A percentile compares a stretch with the other conserved stretches of the same genome.
Evolutionary conservation across 1,140 invertebrate genomes (phyloP).

Genomic region (Scaptomyza graminum): DNA sequence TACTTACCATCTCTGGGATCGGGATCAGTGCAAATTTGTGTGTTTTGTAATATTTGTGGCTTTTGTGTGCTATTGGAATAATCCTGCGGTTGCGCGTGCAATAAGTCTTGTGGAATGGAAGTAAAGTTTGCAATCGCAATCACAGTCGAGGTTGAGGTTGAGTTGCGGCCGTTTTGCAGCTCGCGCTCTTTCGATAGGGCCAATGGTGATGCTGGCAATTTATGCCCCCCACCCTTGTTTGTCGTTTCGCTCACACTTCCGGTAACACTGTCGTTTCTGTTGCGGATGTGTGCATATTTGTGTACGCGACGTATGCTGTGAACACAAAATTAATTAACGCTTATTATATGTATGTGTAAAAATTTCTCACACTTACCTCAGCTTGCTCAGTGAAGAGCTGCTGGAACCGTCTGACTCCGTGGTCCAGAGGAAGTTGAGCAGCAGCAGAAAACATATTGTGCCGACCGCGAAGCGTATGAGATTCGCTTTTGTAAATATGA

Average conservation of each 20-base stretch:
- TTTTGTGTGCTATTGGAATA: constrained; percentile 49
- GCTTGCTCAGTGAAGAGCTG: constrained; percentile 63
- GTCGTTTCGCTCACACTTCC: constrained; percentile 12
- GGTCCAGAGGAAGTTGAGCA: constrained; percentile 71
- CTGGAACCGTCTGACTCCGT: constrained; percentile 55
- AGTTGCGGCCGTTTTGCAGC: constrained; percentile 47
- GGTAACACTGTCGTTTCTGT: constrained; percentile 35
- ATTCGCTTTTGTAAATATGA: constrained; percentile 70
- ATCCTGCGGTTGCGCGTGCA: constrained; percentile 45
- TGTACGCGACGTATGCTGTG: constrained; percentile 70
- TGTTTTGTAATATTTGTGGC: constrained; percentile 34
- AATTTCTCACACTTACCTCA: constrained; percentile 52
- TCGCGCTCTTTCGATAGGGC: constrained; percentile 58
- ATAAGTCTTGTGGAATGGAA: constrained; percentile 80
- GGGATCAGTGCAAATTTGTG: constrained; percentile 66
- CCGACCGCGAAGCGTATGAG: constrained; percentile 63
- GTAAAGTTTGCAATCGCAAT: constrained; percentile 76
- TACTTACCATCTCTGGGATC: constrained; percentile 66
- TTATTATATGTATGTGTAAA: background rate
- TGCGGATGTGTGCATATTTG: constrained; percentile 71
- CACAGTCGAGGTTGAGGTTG: constrained; percentile 65
- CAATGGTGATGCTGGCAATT: constrained; percentile 59
- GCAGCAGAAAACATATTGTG: constrained; percentile 66
- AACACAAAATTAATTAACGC: constrained; percentile 11
- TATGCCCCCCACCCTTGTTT: constrained; percentile 17